Conservation (phyloP, 2,888 invertebrate genomes). For the Ophraella communa region DNA sequence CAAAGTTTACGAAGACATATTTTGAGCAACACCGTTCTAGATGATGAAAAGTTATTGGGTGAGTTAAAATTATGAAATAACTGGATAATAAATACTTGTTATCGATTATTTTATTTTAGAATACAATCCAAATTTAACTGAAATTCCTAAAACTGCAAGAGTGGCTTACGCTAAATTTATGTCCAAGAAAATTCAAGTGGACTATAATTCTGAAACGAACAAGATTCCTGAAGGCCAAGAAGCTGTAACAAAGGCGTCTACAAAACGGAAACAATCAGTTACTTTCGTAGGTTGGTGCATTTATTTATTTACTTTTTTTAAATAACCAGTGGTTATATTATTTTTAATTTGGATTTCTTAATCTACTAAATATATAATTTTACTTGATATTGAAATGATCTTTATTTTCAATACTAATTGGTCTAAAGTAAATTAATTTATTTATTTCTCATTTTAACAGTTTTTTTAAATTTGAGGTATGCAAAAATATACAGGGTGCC, state of each 20-base stretch:
- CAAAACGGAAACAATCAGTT: constrained; percentile 23
- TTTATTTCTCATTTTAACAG: no score
- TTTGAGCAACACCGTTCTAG: constrained; percentile 70
- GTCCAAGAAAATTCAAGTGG: constrained; percentile 71
- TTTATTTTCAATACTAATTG: no score
- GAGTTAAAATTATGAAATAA: constrained; percentile 42
- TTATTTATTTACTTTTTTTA: no score
- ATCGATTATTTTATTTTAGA: constrained; percentile 34
- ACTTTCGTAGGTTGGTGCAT: constrained; percentile 37
- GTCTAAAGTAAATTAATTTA: no score
- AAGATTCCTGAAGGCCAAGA: constrained; percentile 5
- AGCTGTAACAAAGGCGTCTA: not conserved
- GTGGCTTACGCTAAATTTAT: constrained; percentile 90
- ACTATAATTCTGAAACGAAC: constrained; percentile 37
- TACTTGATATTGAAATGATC: no score
- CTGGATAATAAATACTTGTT: not conserved
- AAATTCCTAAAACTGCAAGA: constrained; percentile 78
- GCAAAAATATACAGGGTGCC: no score
- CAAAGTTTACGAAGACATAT: constrained; percentile 77
- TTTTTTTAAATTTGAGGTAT: no score
- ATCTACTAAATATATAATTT: no score
- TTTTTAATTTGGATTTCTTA: no score
- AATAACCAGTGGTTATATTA: no score
- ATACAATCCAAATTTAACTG: constrained; percentile 80
- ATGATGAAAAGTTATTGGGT: constrained; percentile 77